These are phyloP conservation scores for Scolopax bukidnonensis DNA, from an alignment of 2,797 vertebrate species.

Conservation along the genomic window DNA sequence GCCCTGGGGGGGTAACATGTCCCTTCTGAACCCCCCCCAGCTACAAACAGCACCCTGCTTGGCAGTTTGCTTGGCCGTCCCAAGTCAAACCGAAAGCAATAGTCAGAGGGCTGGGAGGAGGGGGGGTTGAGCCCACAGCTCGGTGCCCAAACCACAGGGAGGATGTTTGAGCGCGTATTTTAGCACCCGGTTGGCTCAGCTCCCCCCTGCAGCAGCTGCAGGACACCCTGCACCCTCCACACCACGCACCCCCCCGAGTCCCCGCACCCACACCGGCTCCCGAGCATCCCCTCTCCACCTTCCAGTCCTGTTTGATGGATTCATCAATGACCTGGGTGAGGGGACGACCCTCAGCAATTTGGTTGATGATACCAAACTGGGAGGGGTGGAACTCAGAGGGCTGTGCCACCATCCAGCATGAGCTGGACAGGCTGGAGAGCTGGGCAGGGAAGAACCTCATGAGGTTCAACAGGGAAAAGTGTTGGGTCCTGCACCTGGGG, in stretches of 20 bases:
- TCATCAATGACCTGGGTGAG: too few relatives aligned
- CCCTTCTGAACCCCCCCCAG: not conserved
- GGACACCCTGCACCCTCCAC: rapidly evolving
- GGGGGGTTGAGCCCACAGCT: not conserved
- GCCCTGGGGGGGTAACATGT: not conserved
- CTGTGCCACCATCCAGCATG: too few relatives aligned
- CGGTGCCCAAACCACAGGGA: not conserved
- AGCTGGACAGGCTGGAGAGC: too few relatives aligned
- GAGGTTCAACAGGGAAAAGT: too few relatives aligned
- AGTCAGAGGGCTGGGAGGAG: not conserved
- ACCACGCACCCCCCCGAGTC: too few relatives aligned
- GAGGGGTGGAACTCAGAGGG: too few relatives aligned
- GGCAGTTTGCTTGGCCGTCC: not conserved
- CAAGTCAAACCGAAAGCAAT: not conserved
- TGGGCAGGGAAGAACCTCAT: too few relatives aligned
- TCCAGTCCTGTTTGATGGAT: too few relatives aligned
- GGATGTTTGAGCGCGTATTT: not conserved
- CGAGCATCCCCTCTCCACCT: not conserved
- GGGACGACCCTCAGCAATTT: too few relatives aligned
- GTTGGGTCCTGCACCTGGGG: too few relatives aligned
- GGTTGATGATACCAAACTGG: too few relatives aligned
- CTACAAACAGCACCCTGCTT: not conserved
- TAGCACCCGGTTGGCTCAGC: not conserved
- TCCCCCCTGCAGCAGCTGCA: not conserved
- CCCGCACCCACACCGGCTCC: rapidly evolving